These are phyloP conservation scores for Canis aureus DNA, from an alignment of 2,113 vertebrate genomes.

Conservation along the genomic window DNA sequence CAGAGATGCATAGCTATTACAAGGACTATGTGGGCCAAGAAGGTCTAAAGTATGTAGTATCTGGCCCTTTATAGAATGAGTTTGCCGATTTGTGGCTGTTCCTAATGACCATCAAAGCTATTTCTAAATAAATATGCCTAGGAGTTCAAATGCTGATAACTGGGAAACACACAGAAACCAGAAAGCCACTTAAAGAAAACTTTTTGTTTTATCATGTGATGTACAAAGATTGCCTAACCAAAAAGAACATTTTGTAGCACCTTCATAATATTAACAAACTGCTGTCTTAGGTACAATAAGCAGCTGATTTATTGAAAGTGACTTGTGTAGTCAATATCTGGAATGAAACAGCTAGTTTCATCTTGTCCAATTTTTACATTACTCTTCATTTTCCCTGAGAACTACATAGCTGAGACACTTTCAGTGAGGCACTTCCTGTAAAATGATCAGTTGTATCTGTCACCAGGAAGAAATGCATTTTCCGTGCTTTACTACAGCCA, in stretches of 20 bases:
- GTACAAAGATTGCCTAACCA: slow-evolving; percentile 47
- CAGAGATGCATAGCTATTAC: not conserved
- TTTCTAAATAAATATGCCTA: slow-evolving; percentile 7
- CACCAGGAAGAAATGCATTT: slow-evolving; percentile 82
- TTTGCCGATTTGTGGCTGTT: not conserved
- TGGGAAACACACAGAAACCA: slow-evolving; percentile 49
- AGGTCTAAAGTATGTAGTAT: not conserved
- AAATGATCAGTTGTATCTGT: slow-evolving; percentile 85
- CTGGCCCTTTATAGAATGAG: not conserved
- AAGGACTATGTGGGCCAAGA: not conserved
- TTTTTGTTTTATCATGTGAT: slow-evolving; percentile 32
- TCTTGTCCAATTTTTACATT: slow-evolving; percentile 87
- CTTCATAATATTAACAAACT: slow-evolving; percentile 79
- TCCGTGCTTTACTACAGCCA: slow-evolving; percentile 77
- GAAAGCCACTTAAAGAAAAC: slow-evolving; percentile 43
- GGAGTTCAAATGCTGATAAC: not conserved
- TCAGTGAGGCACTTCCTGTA: slow-evolving; percentile 83
- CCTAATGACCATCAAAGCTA: not conserved
- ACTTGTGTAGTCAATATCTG: slow-evolving; percentile 83
- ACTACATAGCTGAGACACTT: slow-evolving; percentile 80
- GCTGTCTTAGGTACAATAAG: slow-evolving; percentile 80
- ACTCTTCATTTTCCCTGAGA: slow-evolving; percentile 86
- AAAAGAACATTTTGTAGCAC: slow-evolving; percentile 74
- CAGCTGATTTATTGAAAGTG: slow-evolving; percentile 85
- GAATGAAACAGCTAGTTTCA: slow-evolving; percentile 86